phyloP scores from a whole-genome alignment of 2,113 vertebrate species.

The Alligator mississippiensis region DNA sequence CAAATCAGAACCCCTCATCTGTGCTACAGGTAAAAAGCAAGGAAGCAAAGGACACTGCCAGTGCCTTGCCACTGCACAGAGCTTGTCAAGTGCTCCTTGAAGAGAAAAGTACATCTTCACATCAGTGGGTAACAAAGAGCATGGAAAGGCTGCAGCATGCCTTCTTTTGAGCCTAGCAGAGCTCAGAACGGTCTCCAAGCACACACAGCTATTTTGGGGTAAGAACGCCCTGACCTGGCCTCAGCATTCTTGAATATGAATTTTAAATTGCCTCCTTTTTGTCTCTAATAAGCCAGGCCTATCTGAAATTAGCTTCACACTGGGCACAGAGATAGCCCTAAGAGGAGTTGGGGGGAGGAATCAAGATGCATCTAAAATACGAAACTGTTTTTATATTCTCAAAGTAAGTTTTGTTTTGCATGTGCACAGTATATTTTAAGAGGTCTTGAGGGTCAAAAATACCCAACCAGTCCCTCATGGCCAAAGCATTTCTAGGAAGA shows the following conservation, averaged over 20 bases:
- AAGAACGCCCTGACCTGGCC: not conserved
- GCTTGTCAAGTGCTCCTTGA: not conserved
- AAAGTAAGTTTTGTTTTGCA: not conserved
- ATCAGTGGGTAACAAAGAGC: not conserved
- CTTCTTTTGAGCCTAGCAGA: not conserved
- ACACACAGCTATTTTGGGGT: rapidly evolving
- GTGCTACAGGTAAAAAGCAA: no score
- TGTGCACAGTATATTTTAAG: not conserved
- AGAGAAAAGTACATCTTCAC: not conserved
- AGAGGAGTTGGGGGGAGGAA: no score
- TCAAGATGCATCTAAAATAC: no score
- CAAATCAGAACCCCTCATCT: no score
- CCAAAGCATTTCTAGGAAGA: rapidly evolving
- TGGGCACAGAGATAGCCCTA: rapidly evolving
- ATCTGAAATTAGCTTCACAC: not conserved
- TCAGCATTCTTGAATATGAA: not conserved
- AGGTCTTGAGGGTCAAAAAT: not conserved
- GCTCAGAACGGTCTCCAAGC: not conserved
- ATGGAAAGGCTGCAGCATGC: not conserved
- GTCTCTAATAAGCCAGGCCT: not conserved
- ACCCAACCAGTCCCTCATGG: not conserved
- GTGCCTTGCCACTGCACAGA: no score
- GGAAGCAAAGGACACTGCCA: no score
- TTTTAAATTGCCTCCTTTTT: not conserved
- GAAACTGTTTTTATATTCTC: no score